Percentiles rank a stretch among this genome's conserved stretches.
phyloP scores from a whole-genome alignment of 2,888 invertebrate genomes.

The Drosophila recens region DNA sequence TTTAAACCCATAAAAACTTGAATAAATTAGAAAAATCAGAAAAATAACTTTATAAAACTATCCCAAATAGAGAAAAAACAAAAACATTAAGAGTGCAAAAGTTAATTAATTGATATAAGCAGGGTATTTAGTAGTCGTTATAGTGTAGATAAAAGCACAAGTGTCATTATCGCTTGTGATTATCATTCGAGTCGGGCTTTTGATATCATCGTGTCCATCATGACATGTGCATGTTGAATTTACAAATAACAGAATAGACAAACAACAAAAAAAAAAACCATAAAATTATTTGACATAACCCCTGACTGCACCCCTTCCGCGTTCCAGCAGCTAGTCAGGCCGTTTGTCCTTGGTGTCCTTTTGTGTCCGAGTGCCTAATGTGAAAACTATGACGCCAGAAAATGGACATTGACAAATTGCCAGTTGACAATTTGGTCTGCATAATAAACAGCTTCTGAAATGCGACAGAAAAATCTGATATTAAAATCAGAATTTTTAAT shows the following conservation, averaged over 20 bases:
- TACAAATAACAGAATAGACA: conserved; percentile 32
- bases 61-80: no score
- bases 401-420: conserved; percentile 53
- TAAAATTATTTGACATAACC: conserved; percentile 39
- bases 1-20: no score
- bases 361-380: conserved; percentile 39
- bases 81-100: no score
- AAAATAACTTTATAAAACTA: no score
- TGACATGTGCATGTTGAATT: conserved; percentile 50
- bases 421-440: conserved; percentile 49
- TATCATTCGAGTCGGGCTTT: conserved; percentile 47
- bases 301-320: no score
- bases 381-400: conserved; percentile 52
- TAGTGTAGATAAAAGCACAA: not conserved
- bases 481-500: conserved; percentile 3
- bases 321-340: not conserved
- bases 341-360: conserved; percentile 35
- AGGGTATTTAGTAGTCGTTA: not conserved
- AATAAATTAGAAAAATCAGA: no score
- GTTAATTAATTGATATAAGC: no score
- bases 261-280: conserved; percentile 3
- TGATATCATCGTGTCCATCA: conserved; percentile 34
- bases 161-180: conserved; percentile 52
- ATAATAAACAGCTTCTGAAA: conserved; percentile 43
- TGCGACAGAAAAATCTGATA: conserved; percentile 14